Conservation (phyloP, 2,113 vertebrate species). For the Thalassarche chlororhynchos region DNA sequence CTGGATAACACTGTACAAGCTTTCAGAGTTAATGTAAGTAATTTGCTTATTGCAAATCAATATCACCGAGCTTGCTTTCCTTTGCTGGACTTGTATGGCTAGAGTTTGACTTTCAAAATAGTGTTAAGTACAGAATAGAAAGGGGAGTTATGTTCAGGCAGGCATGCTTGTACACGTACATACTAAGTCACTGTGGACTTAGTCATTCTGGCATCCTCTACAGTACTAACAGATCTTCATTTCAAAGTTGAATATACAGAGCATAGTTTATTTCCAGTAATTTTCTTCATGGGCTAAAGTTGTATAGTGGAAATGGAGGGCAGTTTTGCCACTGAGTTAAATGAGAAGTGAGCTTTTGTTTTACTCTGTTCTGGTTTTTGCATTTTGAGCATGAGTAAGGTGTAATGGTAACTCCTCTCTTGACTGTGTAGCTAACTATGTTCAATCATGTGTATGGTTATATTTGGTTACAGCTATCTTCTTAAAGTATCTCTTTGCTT, state of each 20-base stretch:
- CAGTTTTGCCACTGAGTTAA: background rate
- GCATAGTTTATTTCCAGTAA: background rate
- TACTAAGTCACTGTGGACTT: background rate
- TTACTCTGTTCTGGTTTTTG: background rate
- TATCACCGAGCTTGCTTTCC: background rate
- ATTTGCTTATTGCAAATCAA: background rate
- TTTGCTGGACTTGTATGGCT: background rate
- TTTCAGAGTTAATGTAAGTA: conserved; percentile 96
- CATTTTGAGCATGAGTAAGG: background rate
- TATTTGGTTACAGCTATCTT: background rate
- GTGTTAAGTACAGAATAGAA: background rate
- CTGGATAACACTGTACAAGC: conserved; percentile 96
- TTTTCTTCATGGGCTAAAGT: background rate
- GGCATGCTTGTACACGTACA: background rate
- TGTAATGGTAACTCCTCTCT: background rate
- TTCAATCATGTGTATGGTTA: background rate
- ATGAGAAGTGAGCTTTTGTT: background rate
- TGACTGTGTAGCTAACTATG: background rate
- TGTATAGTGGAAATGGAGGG: background rate
- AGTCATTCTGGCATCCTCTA: background rate
- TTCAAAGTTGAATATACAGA: background rate
- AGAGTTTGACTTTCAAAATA: background rate
- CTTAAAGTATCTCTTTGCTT: background rate
- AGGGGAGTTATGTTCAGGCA: background rate
- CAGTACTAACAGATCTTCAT: background rate